These are phyloP conservation scores for Erethizon dorsatum DNA, from an alignment of 2,797 vertebrate species.

Conservation along the genomic window DNA sequence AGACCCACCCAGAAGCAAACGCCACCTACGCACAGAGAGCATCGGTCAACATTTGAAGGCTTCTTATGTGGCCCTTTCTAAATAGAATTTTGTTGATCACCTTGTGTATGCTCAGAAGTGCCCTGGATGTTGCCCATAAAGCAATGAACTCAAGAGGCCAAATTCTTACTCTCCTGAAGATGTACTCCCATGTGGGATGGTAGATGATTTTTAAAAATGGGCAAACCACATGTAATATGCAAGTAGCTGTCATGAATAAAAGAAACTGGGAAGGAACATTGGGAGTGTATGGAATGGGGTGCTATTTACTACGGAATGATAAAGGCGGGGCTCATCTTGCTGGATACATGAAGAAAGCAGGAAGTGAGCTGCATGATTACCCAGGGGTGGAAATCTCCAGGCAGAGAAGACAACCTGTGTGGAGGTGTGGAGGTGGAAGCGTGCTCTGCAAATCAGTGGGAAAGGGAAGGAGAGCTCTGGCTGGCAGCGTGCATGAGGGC, in stretches of 20 bases:
- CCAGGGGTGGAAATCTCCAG: neutral
- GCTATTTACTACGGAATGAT: neutral
- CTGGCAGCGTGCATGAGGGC: neutral
- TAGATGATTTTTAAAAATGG: neutral
- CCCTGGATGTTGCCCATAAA: neutral
- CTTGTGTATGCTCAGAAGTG: neutral
- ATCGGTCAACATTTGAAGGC: too few relatives aligned
- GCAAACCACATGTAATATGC: neutral
- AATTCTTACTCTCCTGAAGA: neutral
- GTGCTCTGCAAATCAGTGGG: too few relatives aligned
- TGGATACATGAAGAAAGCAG: neutral
- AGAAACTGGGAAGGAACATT: neutral
- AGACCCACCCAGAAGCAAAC: neutral
- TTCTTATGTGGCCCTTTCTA: neutral
- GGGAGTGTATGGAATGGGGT: neutral
- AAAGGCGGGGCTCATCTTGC: neutral
- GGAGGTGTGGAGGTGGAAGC: neutral
- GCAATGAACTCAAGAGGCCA: neutral
- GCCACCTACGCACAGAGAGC: too few relatives aligned
- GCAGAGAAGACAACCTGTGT: too few relatives aligned
- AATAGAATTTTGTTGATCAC: neutral
- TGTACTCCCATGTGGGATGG: neutral
- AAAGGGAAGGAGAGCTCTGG: too few relatives aligned
- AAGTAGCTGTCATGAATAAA: neutral
- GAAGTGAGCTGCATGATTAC: neutral